Conservation (phyloP, 1,140 invertebrate species). For the Chironomus tepperi region DNA sequence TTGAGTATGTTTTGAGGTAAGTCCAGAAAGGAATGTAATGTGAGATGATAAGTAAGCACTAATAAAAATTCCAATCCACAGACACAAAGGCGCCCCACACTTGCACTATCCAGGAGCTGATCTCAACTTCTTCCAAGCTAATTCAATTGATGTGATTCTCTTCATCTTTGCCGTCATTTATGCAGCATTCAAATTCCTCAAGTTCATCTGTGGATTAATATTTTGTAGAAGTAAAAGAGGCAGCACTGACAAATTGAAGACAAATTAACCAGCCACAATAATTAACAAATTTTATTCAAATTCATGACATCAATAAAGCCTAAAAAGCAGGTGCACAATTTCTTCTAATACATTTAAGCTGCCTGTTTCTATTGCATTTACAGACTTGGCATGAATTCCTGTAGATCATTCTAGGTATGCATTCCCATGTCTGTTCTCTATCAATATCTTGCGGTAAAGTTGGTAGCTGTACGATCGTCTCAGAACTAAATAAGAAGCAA, state of each 20-base stretch:
- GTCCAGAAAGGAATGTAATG: too few relatives aligned
- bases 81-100: conserved; percentile 39
- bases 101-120: conserved; percentile 34
- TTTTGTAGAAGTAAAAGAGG: neutral
- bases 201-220: neutral
- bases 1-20: conserved; percentile 39
- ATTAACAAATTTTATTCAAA: too few relatives aligned
- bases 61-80: too few relatives aligned
- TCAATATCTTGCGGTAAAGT: conserved; percentile 6
- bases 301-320: too few relatives aligned
- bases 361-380: neutral
- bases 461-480: neutral
- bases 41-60: too few relatives aligned
- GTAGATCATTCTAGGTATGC: neutral
- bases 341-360: neutral
- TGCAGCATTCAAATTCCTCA: neutral
- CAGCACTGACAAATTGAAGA: neutral
- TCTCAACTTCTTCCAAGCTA: conserved; percentile 44
- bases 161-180: conserved; percentile 35
- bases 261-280: neutral
- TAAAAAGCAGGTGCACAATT: neutral
- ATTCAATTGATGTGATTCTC: conserved; percentile 42
- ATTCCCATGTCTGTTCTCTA: neutral
- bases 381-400: neutral
- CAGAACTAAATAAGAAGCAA: neutral